Base-by-base conservation (phyloP, 2,113 vertebrate species). In the Noctilio leporinus region DNA sequence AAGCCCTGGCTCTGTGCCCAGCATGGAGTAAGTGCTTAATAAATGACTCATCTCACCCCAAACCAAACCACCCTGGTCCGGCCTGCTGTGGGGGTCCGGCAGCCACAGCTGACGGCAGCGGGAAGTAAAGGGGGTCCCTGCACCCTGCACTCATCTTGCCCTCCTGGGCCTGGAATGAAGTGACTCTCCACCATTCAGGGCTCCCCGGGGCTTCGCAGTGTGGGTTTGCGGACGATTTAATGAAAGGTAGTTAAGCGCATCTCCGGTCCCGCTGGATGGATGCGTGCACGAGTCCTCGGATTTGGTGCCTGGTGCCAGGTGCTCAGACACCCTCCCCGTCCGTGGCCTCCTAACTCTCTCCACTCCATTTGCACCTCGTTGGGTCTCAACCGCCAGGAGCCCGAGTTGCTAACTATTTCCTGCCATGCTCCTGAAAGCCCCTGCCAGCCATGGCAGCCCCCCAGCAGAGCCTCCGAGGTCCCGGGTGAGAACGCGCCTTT, bases 231-330 rank as follows among this genome's bases (percentile, higher is more conserved):
- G 93, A 65, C 83, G 95, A 89, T 95, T 84, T 91, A 96, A 94
- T 97, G 93, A 97, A 86, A 91, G 65, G 69, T 59, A 88, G 86
- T 91, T 78, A 86, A 92, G 84, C 22, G 8, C 47, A 78, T 82
- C 69, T 91, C 43, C 88, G 96, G 82, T 75, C 62, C 73, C 85
- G 76, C 91, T 92, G 55, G 64, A 15, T 7, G 19, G 72, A 19
- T 55, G 77, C 59, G 1, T 7, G n/a, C n/a, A n/a, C n/a, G 40
- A 75, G 59, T 53, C 95, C 96, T 80, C 1, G 4, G 49, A 22
- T 30, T 26, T 59, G 45, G 88, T 51, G 43, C 82, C 81, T 92
- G 57, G 47, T 11, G 7, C 40, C 83, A 55, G 57, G 40, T 10
- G 2, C 69, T 40, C 16, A 28, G 82, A 65, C 59, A 76, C 38